Conservation (phyloP, 2,113 vertebrate genomes). For the Cichladusa arquata region DNA sequence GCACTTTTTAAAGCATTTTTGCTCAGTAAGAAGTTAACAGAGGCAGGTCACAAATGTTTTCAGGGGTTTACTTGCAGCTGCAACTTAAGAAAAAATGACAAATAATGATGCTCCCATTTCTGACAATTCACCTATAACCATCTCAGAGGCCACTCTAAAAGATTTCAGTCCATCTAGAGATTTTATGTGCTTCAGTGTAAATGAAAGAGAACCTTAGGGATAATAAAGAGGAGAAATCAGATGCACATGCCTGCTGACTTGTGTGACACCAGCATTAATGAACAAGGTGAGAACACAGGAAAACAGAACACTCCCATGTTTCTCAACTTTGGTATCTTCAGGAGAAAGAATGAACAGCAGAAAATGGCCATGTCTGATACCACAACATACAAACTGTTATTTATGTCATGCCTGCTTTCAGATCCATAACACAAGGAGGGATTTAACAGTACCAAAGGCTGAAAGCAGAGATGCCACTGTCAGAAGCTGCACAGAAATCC, state of each 20-base stretch:
- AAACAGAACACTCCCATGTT: neutral
- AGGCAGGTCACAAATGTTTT: neutral
- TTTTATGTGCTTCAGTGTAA: constrained; percentile 12
- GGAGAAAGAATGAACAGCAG: neutral
- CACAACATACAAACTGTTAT: neutral
- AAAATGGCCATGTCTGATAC: neutral
- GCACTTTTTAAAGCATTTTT: neutral
- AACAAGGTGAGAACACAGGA: constrained; percentile 19
- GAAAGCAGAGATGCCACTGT: neutral
- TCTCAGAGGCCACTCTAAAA: neutral
- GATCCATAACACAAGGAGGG: neutral
- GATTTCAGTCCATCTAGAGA: neutral
- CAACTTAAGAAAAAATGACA: neutral
- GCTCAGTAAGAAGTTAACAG: neutral
- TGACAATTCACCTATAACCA: neutral
- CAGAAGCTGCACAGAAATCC: neutral
- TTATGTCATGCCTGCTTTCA: neutral
- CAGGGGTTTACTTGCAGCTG: neutral
- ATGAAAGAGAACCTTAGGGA: neutral
- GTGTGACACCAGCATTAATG: constrained; percentile 1
- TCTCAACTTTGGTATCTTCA: neutral
- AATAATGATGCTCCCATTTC: neutral
- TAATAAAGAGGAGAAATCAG: constrained; percentile 33
- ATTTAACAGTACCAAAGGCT: neutral
- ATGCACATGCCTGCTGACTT: constrained; percentile 24